Percentiles rank a stretch among this genome's conserved stretches.
Evolutionary conservation across 2,888 invertebrate genomes (phyloP).

Genomic region (Sisyra nigra): DNA sequence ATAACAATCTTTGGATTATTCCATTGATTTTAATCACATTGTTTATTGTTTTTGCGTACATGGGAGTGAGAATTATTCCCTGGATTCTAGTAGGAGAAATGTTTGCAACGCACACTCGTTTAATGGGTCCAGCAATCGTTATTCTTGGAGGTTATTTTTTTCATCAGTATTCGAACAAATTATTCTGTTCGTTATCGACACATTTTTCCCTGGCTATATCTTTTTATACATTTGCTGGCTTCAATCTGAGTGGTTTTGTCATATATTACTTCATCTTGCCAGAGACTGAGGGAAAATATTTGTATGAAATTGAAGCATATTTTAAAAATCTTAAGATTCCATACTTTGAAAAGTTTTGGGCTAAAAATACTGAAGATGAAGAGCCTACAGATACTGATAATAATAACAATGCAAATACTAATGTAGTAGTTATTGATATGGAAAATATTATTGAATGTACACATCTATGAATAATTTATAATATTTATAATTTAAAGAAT

Average conservation of each 20-base stretch:
- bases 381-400: too few relatives aligned
- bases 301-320: conserved; percentile 54
- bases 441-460: too few relatives aligned
- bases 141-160: conserved; percentile 61
- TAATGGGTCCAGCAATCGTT: conserved; percentile 54
- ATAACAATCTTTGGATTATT: conserved; percentile 32
- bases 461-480: too few relatives aligned
- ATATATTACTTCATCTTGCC: conserved; percentile 53
- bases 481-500: too few relatives aligned
- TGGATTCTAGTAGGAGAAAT: conserved; percentile 73
- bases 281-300: conserved; percentile 65
- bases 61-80: conserved; percentile 52
- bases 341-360: too few relatives aligned
- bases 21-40: conserved; percentile 47
- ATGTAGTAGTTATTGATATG: too few relatives aligned
- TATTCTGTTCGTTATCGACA: conserved; percentile 48
- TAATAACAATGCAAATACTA: too few relatives aligned
- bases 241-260: conserved; percentile 45
- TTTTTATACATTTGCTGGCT: conserved; percentile 48
- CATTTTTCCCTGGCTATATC: conserved; percentile 50
- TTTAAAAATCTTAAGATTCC: conserved; percentile 21
- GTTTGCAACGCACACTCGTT: conserved; percentile 48
- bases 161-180: conserved; percentile 57
- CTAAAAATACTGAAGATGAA: too few relatives aligned
- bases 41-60: conserved; percentile 51